A percentile compares a stretch with the other conserved stretches of the same genome.
Conservation (phyloP, 2,797 vertebrate species). For the Meda fulgida region DNA sequence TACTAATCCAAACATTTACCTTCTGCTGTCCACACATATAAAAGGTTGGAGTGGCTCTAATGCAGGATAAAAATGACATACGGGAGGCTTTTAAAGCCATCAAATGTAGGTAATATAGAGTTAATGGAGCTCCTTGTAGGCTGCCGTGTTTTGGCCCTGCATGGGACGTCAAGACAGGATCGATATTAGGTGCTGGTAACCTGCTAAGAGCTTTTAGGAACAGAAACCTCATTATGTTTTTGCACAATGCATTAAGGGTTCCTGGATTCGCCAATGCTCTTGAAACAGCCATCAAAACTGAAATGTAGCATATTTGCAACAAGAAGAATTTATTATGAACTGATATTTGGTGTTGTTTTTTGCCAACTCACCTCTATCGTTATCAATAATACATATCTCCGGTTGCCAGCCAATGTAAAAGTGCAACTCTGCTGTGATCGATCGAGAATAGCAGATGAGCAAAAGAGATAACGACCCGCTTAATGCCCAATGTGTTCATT, state of each 20-base stretch:
- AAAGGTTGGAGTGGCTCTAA: constrained; percentile 17
- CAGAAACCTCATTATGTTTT: constrained; percentile 65
- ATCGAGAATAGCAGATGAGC: constrained; percentile 10
- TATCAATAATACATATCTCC: constrained; percentile 27
- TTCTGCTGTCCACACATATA: constrained; percentile 3
- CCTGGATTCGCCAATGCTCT: constrained; percentile 53
- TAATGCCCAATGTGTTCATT: neutral
- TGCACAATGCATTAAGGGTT: constrained; percentile 66
- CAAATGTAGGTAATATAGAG: constrained; percentile 50
- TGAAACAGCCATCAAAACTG: constrained; percentile 20
- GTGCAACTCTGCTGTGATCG: neutral
- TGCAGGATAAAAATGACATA: constrained; percentile 12
- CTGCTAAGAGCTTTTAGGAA: constrained; percentile 75
- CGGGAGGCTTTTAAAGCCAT: constrained; percentile 49
- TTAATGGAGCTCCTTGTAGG: constrained; percentile 61
- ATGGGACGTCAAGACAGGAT: constrained; percentile 58
- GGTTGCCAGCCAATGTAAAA: neutral
- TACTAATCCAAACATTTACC: constrained; percentile 21
- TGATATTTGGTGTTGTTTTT: neutral
- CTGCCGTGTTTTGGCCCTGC: constrained; percentile 57
- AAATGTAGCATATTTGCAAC: neutral
- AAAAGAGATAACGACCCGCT: neutral
- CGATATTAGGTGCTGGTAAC: constrained; percentile 62
- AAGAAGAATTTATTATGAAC: neutral
- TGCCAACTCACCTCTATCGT: neutral